Conservation (phyloP, 2,888 invertebrate species). For the Drosophila mettleri region DNA sequence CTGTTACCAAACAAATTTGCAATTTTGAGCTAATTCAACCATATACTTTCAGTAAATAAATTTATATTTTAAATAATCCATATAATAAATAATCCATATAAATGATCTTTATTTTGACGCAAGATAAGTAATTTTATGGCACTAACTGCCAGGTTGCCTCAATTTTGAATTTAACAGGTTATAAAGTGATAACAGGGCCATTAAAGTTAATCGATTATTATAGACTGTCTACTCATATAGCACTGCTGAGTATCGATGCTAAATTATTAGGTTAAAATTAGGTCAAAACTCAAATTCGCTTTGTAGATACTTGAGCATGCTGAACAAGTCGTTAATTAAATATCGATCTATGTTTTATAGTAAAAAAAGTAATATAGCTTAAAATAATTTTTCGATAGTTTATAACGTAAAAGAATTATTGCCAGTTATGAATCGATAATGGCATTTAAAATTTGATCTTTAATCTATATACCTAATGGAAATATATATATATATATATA, state of each 20-base stretch:
- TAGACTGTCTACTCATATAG: background rate
- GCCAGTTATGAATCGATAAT: background rate
- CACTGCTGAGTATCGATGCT: background rate
- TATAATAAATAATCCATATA: background rate
- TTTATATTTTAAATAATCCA: background rate
- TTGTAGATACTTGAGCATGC: background rate
- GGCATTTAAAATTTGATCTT: background rate
- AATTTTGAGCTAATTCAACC: background rate
- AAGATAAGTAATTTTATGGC: background rate
- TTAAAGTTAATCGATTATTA: background rate
- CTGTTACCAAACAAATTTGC: background rate
- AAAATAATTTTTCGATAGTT: background rate
- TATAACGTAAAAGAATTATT: background rate
- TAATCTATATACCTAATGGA: background rate
- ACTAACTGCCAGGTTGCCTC: background rate
- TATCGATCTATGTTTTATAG: background rate
- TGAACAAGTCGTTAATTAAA: background rate
- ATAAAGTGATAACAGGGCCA: background rate
- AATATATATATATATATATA: too few species aligned
- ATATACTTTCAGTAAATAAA: background rate
- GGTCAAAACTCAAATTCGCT: background rate
- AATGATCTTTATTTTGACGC: too few species aligned
- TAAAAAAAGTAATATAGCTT: background rate
- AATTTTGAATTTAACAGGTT: conserved; percentile 7
- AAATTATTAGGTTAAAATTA: too few species aligned